These are phyloP conservation scores for Malacoctenus gilli DNA, from an alignment of 2,797 vertebrate genomes.

Conservation along the genomic window DNA sequence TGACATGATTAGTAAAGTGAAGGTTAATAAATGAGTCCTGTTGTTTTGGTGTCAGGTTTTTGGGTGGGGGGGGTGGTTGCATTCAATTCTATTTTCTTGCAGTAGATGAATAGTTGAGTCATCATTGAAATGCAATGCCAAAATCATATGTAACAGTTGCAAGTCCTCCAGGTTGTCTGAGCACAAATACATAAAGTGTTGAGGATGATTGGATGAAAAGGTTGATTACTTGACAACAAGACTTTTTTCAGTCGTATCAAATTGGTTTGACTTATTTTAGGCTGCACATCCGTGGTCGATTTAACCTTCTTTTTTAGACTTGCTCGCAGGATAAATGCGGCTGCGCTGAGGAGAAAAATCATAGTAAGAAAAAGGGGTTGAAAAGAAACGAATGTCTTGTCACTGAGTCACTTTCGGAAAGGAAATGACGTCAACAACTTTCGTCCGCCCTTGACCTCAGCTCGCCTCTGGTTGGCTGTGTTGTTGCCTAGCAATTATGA, in stretches of 20 bases:
- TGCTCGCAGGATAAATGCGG: constrained; percentile 12
- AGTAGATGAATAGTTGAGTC: no score
- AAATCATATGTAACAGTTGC: no score
- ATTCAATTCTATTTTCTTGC: no score
- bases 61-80: no score
- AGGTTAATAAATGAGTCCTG: no score
- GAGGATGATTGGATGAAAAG: neutral
- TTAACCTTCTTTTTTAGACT: constrained; percentile 3
- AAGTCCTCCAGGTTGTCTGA: no score
- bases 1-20: no score
- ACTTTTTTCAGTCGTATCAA: neutral
- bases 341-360: constrained; percentile 5
- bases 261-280: neutral
- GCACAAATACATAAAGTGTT: no score
- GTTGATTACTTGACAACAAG: neutral
- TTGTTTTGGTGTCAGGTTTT: no score
- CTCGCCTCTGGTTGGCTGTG: constrained; percentile 59
- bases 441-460: constrained; percentile 53
- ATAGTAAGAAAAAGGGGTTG: constrained; percentile 2
- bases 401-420: constrained; percentile 70
- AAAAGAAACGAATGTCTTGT: constrained; percentile 62
- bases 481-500: constrained; percentile 79
- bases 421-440: constrained; percentile 74
- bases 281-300: constrained; percentile 3
- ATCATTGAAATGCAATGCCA: no score